Evolutionary conservation across 1,140 invertebrate species (phyloP), one percentile per base, ranked within the genome.

Genomic region (Caerostris extrusa): DNA sequence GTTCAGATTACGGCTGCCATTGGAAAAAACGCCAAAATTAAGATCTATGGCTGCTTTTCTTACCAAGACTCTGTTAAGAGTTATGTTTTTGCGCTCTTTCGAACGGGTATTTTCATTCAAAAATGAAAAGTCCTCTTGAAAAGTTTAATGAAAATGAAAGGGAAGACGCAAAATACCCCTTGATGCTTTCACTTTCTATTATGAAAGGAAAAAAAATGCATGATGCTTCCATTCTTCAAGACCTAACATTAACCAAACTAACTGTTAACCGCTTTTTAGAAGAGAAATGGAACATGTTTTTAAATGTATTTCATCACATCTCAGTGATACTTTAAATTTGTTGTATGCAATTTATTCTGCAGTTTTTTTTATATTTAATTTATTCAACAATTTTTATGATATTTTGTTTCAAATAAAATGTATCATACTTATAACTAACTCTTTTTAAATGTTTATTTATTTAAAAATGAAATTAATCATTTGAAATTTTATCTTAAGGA

Each of bases 1-100:
- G 71, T 77, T 50, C 34, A 77, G 71, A 77, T 77, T 77, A 77
- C 71, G 34, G 53, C 71, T 77, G 71, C 71, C 71, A 77, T 77
- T 50, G 71, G 71, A 77, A 77, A 77, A 77, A 77, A 77, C 71
- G 53, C 50, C 71, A 50, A 12, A 77, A 77, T 77, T 77, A 77
- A 77, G 71, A 77, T 77, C 12, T 77, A 77, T 14, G 50, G 10
- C 71, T 50, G 5, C 34, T 77, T 77, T 50, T 77, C 71, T 77
- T 77, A 34, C 71, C 50, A 77, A 77, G 71, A 50, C 34, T 12
- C 71, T 77, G 34, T 5, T 77, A 77, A 53, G 71, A 77, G 34
- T 77, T 77, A 77, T 53, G 71, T 77, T 77, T 34, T 14, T 12
- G 61, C 61, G 61, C 17, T 64, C 61, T 64, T 64, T 3, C 8